Evolutionary conservation across 1,140 invertebrate species (phyloP).

Genomic region (Hydropsyche tenuis): DNA sequence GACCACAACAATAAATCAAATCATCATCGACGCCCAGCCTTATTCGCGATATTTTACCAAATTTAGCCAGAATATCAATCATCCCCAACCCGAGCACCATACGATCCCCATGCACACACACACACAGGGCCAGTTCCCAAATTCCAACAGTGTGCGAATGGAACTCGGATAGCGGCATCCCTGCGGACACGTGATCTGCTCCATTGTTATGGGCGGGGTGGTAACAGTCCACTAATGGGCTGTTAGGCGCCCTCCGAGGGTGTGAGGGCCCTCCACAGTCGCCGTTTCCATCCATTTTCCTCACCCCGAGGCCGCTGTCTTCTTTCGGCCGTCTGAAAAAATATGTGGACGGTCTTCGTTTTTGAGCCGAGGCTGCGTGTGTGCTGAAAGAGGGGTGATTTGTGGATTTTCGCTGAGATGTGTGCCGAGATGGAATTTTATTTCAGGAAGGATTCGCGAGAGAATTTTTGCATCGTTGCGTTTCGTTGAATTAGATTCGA

Average conservation of each 20-base stretch:
- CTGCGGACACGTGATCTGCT: conserved; percentile 32
- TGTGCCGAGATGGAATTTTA: neutral
- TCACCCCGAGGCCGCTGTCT: neutral
- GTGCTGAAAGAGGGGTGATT: too few species aligned
- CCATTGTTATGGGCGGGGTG: conserved; percentile 35
- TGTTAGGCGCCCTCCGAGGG: conserved; percentile 36
- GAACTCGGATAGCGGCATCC: neutral
- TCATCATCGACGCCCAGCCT: too few species aligned
- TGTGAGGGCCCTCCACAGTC: neutral
- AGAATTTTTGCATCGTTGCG: too few species aligned
- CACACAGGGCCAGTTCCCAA: neutral
- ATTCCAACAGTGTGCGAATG: neutral
- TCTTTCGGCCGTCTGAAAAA: neutral
- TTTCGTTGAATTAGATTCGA: too few species aligned
- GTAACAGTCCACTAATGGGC: conserved; percentile 39
- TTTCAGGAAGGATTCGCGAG: neutral
- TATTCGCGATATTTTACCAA: neutral
- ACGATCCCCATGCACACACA: neutral
- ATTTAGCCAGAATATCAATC: conserved; percentile 9
- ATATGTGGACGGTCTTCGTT: neutral
- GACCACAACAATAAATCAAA: neutral
- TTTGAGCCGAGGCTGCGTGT: too few species aligned
- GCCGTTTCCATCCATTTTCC: neutral
- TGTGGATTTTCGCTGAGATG: too few species aligned
- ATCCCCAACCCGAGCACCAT: neutral